A percentile compares a stretch with the other conserved stretches of the same genome.
phyloP scores from a whole-genome alignment of 2,888 invertebrate species.

The Drosophila planitibia region DNA sequence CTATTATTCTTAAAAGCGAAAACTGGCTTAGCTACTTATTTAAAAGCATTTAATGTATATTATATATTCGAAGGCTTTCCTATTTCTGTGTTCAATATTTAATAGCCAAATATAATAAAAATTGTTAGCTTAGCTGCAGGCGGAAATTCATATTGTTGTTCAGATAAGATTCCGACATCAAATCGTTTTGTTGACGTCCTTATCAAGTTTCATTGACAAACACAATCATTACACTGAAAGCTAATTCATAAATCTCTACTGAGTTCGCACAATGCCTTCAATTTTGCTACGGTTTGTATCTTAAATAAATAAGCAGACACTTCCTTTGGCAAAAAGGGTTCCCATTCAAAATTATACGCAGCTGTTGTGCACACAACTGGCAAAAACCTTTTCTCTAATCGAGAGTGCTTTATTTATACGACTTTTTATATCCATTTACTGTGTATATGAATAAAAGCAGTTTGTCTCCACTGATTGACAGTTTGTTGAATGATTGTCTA shows the following conservation, averaged over 20 bases:
- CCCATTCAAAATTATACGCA: slow-evolving; percentile 33
- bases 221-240: slow-evolving; percentile 24
- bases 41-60: background rate
- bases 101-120: slow-evolving; percentile 18
- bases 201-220: slow-evolving; percentile 60
- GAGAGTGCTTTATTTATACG: background rate
- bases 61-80: background rate
- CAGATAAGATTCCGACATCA: slow-evolving; percentile 51
- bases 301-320: slow-evolving; percentile 33
- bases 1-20: background rate
- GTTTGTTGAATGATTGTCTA: background rate
- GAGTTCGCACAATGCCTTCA: slow-evolving; percentile 42
- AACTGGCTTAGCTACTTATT: background rate
- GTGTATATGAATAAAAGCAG: background rate
- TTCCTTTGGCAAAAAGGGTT: slow-evolving; percentile 49
- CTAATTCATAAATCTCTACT: slow-evolving; percentile 33
- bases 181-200: slow-evolving; percentile 7
- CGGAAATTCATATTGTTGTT: slow-evolving; percentile 25
- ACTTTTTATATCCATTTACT: background rate
- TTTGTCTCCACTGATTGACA: background rate
- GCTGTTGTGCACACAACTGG: slow-evolving; percentile 27
- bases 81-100: slow-evolving; percentile 24
- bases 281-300: slow-evolving; percentile 42
- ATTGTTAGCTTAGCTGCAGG: slow-evolving; percentile 59
- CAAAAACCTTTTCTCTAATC: background rate